Evolutionary conservation across 2,113 vertebrate genomes (phyloP), one percentile per base, ranked within the genome.

Genomic region (Propithecus coquereli): DNA sequence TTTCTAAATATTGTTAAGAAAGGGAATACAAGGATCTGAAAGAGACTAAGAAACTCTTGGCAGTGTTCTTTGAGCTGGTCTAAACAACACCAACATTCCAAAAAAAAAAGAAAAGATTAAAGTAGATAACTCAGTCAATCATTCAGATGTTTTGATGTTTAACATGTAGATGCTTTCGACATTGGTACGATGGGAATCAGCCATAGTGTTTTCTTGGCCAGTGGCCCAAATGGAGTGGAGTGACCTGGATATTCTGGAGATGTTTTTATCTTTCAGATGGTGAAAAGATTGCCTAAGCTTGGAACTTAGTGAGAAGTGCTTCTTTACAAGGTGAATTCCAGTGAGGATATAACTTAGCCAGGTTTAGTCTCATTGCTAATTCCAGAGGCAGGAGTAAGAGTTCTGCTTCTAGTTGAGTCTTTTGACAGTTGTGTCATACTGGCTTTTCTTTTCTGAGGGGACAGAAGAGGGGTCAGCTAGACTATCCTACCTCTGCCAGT

Each of bases 71-170:
- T 86, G 43, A 81, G 5, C 40, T 83, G 43, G 30, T 82, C 34
- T 95, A 94, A 81, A 66, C 1, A 74, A 90, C 9, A 59, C 4
- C n/a, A 65, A 18, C 32, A 90, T 52, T 71, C 32, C 70, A 17
- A 3, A 81, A 52, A 52, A 14, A 27, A 32, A 63, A 54, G 40
- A 70, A 68, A 37, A 20, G 8, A 3, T 23, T 85, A 37, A 77
- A 27, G 17, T 91, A 16, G 66, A 59, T 84, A 82, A 70, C 83
- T 71, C 80, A 96, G 12, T 20, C 47, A 81, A 3, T 66, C 34
- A 76, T 73, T 94, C 96, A 98, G 97, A 97, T 98, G 50, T 71
- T 76, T 59, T 71, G 71, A 71, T n/a, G 27, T 59, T 70, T 20
- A 16, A 57, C 61, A 63, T 32, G 40, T 86, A 87, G 16, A 22